Base-by-base conservation (phyloP, 1,140 invertebrate genomes). In the Muscidifurax raptorellus region DNA sequence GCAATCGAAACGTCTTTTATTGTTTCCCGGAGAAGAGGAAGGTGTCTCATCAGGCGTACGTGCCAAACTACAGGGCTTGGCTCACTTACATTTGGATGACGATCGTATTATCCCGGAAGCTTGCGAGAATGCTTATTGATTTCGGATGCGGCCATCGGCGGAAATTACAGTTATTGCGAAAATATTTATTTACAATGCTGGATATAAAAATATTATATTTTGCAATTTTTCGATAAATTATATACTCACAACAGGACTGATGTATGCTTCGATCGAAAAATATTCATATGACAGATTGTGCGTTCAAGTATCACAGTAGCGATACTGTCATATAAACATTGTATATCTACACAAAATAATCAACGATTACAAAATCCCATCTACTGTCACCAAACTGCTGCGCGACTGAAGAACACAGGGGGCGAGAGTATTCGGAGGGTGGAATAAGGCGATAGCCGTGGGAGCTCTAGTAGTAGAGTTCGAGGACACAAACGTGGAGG, bases 401-500 rank as follows among this genome's bases (percentile, higher is more conserved):
- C 6, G 47, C 47, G 15, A 52, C 4, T 18, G 18, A 59, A 59
- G 52, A 59, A 59, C 52, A 59, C 18, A 59, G n/a, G 52, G 52
- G 5, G 52, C 36, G 36, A 40, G 36, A 9, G 36, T 9, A 36
- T 36, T 6, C 10, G 3, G 28, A 9, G 66, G 10, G 66, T 5
- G 66, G 27, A 69, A 18, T 12, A 69, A 83, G 85, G 72, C 66
- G 82, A 77, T 44, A 27, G 27, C 64, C 25, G 28, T n/a, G 1
- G 74, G 9, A 47, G 22, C 83, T 87, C 83, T 87, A 80, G 83
- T 36, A 80, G 85, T 66, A 52, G 47, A 80, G 85, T 59, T 79
- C 32, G 52, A 79, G 77, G 79, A 74, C 66, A 80, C 44, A 84
- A 87, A 90, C 89, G 90, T 88, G 88, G 87, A 78, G 82, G 87